Base-by-base conservation (phyloP, 2,888 invertebrate species). In the Netelia melanura region DNA sequence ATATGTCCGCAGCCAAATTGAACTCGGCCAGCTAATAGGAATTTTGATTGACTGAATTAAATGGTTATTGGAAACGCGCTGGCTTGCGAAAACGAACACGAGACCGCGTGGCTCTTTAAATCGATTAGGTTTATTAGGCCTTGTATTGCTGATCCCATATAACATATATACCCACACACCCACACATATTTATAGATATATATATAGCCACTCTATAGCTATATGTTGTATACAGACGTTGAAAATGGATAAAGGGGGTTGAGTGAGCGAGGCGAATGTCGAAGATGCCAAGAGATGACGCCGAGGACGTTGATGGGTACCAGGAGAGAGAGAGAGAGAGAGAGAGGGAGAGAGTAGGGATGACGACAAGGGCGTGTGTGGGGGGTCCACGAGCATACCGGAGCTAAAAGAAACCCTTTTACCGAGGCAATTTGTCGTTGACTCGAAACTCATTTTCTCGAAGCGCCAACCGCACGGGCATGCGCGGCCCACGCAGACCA, bases 21-120 rank as follows among this genome's bases (percentile, higher is more conserved):
- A 90, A 90, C 91, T 91, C 88, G 91, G 88, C 74, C 70, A 91
- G 91, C 91, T 93, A 92, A 93, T 92, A 92, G 92, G 91, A 92
- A 93, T 93, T 93, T 93, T 93, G 93, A 93, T 93, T 93, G 93
- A 93, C 92, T 91, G 92, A 93, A 93, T 93, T 93, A 93, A 93
- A 93, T 92, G 92, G 93, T 91, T 93, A 92, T 92, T 91, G 92
- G 91, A 91, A 92, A 92, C 90, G 90, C 90, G 89, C 77, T 77
- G 72, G 77, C 80, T 78, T 70, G 81, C 65, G 71, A 84, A 72
- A 65, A 72, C 58, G 76, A 80, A 76, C 80, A 67, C 75, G 75
- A 64, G 79, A 62, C 65, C 78, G 79, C 70, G 81, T 72, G 77
- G 89, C 90, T 91, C 91, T 91, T 91, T 90, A 89, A 90, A 91